Conservation (phyloP, 2,888 invertebrate species). For the Brachyptera putata region DNA sequence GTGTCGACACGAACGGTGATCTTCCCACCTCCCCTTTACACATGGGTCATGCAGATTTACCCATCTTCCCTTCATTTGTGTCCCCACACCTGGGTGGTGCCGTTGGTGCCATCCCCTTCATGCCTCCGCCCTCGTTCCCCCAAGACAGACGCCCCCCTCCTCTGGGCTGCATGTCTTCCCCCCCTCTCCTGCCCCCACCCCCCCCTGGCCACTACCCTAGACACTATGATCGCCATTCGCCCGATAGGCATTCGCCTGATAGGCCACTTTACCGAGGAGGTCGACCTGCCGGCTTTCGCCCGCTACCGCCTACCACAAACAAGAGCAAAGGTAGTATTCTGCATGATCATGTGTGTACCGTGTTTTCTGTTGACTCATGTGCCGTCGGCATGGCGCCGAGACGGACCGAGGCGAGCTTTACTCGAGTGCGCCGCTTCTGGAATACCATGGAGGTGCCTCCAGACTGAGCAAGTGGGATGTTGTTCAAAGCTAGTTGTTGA, state of each 20-base stretch:
- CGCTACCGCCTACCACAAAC: slow-evolving; percentile 25
- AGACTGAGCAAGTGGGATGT: too few species aligned
- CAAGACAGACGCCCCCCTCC: slow-evolving; percentile 41
- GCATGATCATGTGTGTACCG: slow-evolving; percentile 19
- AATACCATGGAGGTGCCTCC: slow-evolving; percentile 29
- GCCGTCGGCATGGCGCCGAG: slow-evolving; percentile 30
- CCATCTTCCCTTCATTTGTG: too few species aligned
- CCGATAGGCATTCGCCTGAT: slow-evolving; percentile 7
- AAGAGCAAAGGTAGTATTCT: background rate
- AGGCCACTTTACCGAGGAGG: slow-evolving; percentile 21
- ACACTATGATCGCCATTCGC: slow-evolving; percentile 8
- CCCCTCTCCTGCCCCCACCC: slow-evolving; percentile 44
- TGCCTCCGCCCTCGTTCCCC: slow-evolving; percentile 33
- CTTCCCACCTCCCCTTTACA: too few species aligned
- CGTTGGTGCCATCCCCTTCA: too few species aligned
- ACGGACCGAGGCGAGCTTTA: slow-evolving; percentile 33
- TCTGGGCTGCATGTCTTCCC: slow-evolving; percentile 46
- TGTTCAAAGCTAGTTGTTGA: too few species aligned
- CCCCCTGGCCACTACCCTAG: slow-evolving; percentile 42
- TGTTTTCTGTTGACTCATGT: slow-evolving; percentile 26
- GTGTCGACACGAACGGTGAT: slow-evolving; percentile 48
- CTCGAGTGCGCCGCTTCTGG: slow-evolving; percentile 36
- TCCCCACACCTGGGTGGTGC: too few species aligned
- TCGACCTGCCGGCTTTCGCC: slow-evolving; percentile 29
- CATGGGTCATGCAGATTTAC: too few species aligned